Conservation (phyloP, 2,113 vertebrate species). For the Pyxicephalus adspersus region DNA sequence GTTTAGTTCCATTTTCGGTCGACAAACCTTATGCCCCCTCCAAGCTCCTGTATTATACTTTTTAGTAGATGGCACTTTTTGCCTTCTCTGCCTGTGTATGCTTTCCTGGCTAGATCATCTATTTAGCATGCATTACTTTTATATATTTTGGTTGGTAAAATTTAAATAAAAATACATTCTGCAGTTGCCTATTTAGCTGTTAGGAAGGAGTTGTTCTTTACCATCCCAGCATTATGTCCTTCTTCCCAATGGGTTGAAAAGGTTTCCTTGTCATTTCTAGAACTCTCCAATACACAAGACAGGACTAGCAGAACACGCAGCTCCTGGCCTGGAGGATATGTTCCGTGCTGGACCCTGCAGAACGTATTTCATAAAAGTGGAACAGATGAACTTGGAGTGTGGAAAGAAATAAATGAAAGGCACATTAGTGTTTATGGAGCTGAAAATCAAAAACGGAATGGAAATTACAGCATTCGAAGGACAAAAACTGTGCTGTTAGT, state of each 20-base stretch:
- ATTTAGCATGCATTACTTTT: too few relatives aligned
- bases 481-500: constrained; percentile 61
- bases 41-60: too few relatives aligned
- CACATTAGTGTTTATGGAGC: constrained; percentile 71
- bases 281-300: background rate
- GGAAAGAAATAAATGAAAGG: constrained; percentile 74
- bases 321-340: constrained; percentile 5
- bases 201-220: too few relatives aligned
- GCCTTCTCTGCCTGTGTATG: too few relatives aligned
- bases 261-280: background rate
- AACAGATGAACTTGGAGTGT: constrained; percentile 75
- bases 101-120: too few relatives aligned
- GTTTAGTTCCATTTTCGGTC: too few relatives aligned
- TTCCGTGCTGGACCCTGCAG: background rate
- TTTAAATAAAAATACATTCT: too few relatives aligned
- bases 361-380: constrained; percentile 62
- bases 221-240: too few relatives aligned
- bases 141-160: too few relatives aligned
- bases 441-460: constrained; percentile 66
- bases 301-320: background rate
- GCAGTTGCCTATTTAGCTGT: too few relatives aligned
- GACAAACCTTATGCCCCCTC: too few relatives aligned
- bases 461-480: constrained; percentile 67
- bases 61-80: too few relatives aligned
- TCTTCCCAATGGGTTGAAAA: background rate